phyloP scores from a whole-genome alignment of 2,113 vertebrate genomes.

The Austrofundulus limnaeus region DNA sequence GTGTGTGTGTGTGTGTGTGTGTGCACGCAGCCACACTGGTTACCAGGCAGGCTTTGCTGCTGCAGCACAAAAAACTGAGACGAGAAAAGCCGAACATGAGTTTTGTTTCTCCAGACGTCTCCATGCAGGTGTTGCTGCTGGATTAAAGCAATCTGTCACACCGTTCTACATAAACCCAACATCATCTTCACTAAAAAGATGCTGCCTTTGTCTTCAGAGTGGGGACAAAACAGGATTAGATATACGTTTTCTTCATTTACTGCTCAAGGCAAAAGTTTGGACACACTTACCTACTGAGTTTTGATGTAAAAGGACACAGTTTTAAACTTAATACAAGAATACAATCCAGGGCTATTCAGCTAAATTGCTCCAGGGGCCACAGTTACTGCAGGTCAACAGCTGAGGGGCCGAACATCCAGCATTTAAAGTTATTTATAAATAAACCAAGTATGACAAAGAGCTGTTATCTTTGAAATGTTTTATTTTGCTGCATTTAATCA shows the following conservation, averaged over 20 bases:
- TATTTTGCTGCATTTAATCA: too few species aligned
- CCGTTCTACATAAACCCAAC: slow-evolving; percentile 1
- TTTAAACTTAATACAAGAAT: not conserved
- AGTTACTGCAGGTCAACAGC: too few species aligned
- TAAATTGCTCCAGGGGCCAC: too few species aligned
- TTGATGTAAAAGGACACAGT: not conserved
- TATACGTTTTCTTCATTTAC: slow-evolving; percentile 5
- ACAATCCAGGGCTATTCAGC: too few species aligned
- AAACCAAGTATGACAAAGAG: too few species aligned
- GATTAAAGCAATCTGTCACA: slow-evolving; percentile 34
- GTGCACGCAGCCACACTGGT: slow-evolving; percentile 63
- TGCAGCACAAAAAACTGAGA: slow-evolving; percentile 30
- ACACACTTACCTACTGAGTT: not conserved
- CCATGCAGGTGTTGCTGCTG: slow-evolving; percentile 52
- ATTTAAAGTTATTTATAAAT: too few species aligned
- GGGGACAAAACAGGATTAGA: slow-evolving; percentile 15
- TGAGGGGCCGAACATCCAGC: too few species aligned
- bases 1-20: slow-evolving; percentile 22
- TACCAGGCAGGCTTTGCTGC: slow-evolving; percentile 68
- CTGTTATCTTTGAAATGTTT: too few species aligned
- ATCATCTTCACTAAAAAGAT: slow-evolving; percentile 12
- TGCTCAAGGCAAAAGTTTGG: not conserved
- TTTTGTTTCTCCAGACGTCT: slow-evolving; percentile 36
- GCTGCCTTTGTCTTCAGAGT: slow-evolving; percentile 26
- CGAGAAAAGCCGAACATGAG: slow-evolving; percentile 33